Percentiles rank a stretch among this genome's conserved stretches.
These are phyloP conservation scores for Synanthedon tipuliformis DNA, from an alignment of 2,888 invertebrate species.

Conservation along the genomic window DNA sequence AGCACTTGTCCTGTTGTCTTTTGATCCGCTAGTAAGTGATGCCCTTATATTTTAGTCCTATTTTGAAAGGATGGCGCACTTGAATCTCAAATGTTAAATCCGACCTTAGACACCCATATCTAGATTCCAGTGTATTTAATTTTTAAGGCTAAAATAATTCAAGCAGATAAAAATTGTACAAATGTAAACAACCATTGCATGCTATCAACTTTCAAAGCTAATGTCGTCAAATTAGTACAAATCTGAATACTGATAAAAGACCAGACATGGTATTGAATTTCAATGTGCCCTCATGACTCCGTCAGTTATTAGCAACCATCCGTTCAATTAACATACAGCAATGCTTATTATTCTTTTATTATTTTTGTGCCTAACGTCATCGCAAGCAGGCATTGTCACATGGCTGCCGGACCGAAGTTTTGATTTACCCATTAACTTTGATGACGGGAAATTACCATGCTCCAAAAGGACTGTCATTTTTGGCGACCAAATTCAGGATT, in stretches of 20 bases:
- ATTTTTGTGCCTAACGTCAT: conserved; percentile 17
- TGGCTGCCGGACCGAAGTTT: conserved; percentile 50
- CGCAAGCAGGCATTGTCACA: conserved; percentile 29
- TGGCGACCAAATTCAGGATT: conserved; percentile 30
- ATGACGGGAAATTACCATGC: conserved; percentile 43
- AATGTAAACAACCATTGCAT: neutral
- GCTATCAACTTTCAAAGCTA: conserved; percentile 18
- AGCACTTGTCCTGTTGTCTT: too few relatives aligned
- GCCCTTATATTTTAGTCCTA: too few relatives aligned
- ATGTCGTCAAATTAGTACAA: conserved; percentile 15
- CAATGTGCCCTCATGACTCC: conserved; percentile 20
- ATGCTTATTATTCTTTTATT: conserved; percentile 9
- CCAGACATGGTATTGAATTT: conserved; percentile 49
- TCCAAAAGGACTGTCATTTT: conserved; percentile 51
- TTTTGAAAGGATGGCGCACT: too few relatives aligned
- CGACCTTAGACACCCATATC: too few relatives aligned
- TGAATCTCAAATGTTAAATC: too few relatives aligned
- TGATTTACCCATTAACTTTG: conserved; percentile 41
- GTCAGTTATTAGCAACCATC: conserved; percentile 26
- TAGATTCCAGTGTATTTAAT: too few relatives aligned
- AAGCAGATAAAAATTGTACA: too few relatives aligned
- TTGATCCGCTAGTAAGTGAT: too few relatives aligned
- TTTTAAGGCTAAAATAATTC: too few relatives aligned
- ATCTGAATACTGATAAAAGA: conserved; percentile 21
- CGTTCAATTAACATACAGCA: conserved; percentile 11